Evolutionary conservation across 92 coral and sea anemone genomes (phyloP), one percentile per base, ranked within the genome.

Genomic region (Chrysogorgia sp.): DNA sequence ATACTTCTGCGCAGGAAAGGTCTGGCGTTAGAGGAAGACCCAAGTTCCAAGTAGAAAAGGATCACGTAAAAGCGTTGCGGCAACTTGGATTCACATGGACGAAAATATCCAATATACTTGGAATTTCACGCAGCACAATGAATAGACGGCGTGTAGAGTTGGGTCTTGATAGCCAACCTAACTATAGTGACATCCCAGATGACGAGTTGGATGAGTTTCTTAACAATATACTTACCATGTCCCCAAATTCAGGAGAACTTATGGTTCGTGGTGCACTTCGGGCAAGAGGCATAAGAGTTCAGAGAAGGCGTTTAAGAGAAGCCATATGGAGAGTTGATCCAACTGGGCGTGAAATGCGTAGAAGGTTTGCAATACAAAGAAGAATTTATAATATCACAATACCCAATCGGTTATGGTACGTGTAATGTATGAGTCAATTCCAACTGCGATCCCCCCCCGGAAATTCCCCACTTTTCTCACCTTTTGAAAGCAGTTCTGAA

Each of bases 61-160:
- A 75, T 15, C 82, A 86, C 41, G 68, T 86, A 34, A 68, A 80
- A 35, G 78, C 59, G 7, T 67, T 86, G 48, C 70, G 77, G 62
- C 75, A 86, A 33, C 40, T 86, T 34, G 89, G 89, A 10, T 86
- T 86, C 49, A 31, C 86, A 56, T 86, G 86, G 89, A 48, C 89
- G 52, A 86, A 80, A 23, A 86, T 86, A 61, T 37, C 79, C 17
- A 50, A 58, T 29, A 40, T 86, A 82, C 63, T 86, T 25, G 89
- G 89, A 34, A 48, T 86, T 20, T 86, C 90, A 22, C 63, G 86
- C 24, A 86, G 58, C 15, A 86, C 86, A 3, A 33, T 86, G 53
- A 41, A 66, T 61, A 67, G 90, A 47, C 80, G 83, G 14, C 76
- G 80, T 40, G 58, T 29, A 28, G 90, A 75, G 59, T 82, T 86